These are phyloP conservation scores for Thelaira solivaga DNA, from an alignment of 2,888 invertebrate genomes.

Conservation along the genomic window DNA sequence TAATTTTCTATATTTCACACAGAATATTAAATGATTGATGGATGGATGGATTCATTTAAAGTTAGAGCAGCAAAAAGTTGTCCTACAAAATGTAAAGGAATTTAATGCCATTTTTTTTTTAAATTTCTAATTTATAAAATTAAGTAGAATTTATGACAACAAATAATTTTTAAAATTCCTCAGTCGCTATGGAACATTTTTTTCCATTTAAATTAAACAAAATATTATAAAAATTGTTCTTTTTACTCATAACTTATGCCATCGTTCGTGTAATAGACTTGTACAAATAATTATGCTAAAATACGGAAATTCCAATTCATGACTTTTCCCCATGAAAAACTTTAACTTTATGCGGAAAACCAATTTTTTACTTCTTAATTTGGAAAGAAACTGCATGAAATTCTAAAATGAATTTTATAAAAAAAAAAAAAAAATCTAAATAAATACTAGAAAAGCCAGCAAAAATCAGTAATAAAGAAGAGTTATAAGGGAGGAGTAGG, in stretches of 20 bases:
- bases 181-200: too few relatives aligned
- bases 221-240: too few relatives aligned
- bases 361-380: conserved; percentile 4
- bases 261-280: too few relatives aligned
- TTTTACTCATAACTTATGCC: too few relatives aligned
- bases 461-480: neutral
- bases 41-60: conserved; percentile 36
- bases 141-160: neutral
- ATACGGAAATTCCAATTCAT: conserved; percentile 27
- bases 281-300: conserved; percentile 44
- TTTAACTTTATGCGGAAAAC: conserved; percentile 25
- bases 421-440: conserved; percentile 8
- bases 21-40: conserved; percentile 37
- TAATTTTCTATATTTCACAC: neutral
- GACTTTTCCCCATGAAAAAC: conserved; percentile 23
- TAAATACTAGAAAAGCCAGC: neutral
- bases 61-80: neutral
- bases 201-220: too few relatives aligned
- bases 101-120: conserved; percentile 7
- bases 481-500: neutral
- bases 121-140: neutral
- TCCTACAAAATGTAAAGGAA: neutral
- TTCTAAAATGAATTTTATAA: conserved; percentile 49
- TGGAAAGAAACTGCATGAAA: conserved; percentile 22
- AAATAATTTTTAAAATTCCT: neutral